Evolutionary conservation across 2,888 invertebrate genomes (phyloP), one percentile per base, ranked within the genome.

Genomic region (Lomographa bimaculata): DNA sequence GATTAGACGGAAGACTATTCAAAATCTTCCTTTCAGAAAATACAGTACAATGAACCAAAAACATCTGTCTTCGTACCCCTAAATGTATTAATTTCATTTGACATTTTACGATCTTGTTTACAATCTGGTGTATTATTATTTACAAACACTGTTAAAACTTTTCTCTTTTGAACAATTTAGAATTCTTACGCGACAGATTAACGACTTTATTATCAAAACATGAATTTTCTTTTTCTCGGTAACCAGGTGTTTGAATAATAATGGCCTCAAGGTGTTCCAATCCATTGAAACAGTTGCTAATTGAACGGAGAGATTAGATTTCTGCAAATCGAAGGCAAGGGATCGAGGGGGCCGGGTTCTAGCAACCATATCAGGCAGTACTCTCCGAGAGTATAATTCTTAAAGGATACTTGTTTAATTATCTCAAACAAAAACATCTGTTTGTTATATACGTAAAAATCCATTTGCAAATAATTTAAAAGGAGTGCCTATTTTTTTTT

Each of bases 231-330:
- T 62, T 54, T 53, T 34, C 35, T 28, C 36, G 33, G 56, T 57
- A 58, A 60, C 64, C 66, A 68, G 68, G 67, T 70, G 70, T 71
- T 71, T 60, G 51, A 25, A 62, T 66, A 64, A 64, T 64, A 63
- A 62, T 57, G 50, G 65, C 70, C 63, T 46, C 45, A 46, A 67
- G 76, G 67, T 56, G 57, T 57, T 60, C 52, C 33, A 36, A 43
- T 52, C 57, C 46, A 42, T 50, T 36, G 50, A 47, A 50, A 54
- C 47, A 23, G 38, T 50, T 57, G 58, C 68, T 80, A 79, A 80
- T 79, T 78, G 65, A 65, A 54, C 44, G 40, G 32, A 60, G 59
- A 64, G 59, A 71, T 80, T 56, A 49, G 43, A 57, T 81, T 82
- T 61, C 81, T 50, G 45, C 51, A 46, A 64, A 48, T 38, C 18